Evolutionary conservation across 2,113 vertebrate genomes (phyloP), one percentile per base, ranked within the genome.

Genomic region (Corydoras maculifer): DNA sequence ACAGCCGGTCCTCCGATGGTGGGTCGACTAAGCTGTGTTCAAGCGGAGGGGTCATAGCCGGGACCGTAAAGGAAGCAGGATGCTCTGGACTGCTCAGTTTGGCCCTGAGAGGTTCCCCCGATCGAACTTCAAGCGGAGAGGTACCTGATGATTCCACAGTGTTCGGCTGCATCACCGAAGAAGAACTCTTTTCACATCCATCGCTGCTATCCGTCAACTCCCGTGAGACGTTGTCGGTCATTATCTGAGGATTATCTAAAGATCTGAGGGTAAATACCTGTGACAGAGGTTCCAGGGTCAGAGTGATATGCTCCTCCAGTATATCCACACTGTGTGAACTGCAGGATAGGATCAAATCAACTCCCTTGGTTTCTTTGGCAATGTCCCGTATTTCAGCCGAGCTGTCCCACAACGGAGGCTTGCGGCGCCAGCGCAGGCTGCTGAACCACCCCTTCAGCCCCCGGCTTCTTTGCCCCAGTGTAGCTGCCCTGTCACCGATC

Each of bases 1-100:
- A 97, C 83, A 98, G 91, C 70, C 91, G 85, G 80, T 93, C 92
- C 84, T 98, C 97, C n/a, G 94, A 94, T 80, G 94, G 93, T 43
- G 94, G 94, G 82, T 97, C 93, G 50, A 83, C 67, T 78, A 90
- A 90, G 87, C 91, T 88, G 73, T 90, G 91, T 79, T 93, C 89
- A 89, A 83, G 89, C 78, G 88, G 90, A 79, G 86, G 89, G 3
- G 85, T 89, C 60, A 86, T 80, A 31, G 18, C 18, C 18, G 18
- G 18, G 18, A 25, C 18, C 18, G 18, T 25, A 25, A 25, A 25
- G 18, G 86, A 84, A 48, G 84, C 64, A 4, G 84, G 82, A 25
- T 58, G 59, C 43, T 13, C 66, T 11, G 68, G 66, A 61, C 58
- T 31, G 15, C 13, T 54, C 2, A 79, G 76, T 83, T 85, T 87